Percentiles rank a stretch among this genome's conserved stretches.
Conservation (phyloP, 1,140 invertebrate species). For the Procambarus clarkii region DNA sequence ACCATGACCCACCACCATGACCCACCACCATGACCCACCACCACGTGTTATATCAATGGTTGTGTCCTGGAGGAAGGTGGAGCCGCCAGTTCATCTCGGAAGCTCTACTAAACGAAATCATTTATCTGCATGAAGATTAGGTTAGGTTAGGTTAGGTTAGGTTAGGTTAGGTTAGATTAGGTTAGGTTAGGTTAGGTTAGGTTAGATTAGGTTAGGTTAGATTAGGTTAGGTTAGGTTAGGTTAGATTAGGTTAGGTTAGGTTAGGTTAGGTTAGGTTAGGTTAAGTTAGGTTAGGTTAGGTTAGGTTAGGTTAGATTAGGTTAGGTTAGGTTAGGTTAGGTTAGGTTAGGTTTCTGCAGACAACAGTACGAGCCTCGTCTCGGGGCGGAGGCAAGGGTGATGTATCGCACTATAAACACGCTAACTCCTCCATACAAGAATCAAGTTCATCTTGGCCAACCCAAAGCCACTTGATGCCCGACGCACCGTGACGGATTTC, state of each 20-base stretch:
- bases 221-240: neutral
- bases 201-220: neutral
- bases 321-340: constrained; percentile 1
- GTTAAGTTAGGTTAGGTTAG: neutral
- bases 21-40: too few species aligned
- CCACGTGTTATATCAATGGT: too few species aligned
- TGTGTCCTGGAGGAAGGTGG: too few species aligned
- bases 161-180: constrained; percentile 19
- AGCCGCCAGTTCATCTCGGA: too few species aligned
- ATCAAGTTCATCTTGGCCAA: neutral
- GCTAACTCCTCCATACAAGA: neutral
- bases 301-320: neutral
- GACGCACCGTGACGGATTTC: neutral
- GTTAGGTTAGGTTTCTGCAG: neutral
- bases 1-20: too few species aligned
- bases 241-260: neutral
- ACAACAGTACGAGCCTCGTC: too few species aligned
- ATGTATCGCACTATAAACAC: too few species aligned
- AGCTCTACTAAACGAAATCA: too few species aligned
- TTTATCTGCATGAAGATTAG: neutral
- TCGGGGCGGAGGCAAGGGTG: too few species aligned
- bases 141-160: constrained; percentile 18
- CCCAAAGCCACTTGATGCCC: neutral
- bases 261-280: neutral
- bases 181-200: constrained; percentile 19